Percentiles rank a stretch among this genome's conserved stretches.
Conservation (phyloP, 2,888 invertebrate genomes). For the Acleris emargana region DNA sequence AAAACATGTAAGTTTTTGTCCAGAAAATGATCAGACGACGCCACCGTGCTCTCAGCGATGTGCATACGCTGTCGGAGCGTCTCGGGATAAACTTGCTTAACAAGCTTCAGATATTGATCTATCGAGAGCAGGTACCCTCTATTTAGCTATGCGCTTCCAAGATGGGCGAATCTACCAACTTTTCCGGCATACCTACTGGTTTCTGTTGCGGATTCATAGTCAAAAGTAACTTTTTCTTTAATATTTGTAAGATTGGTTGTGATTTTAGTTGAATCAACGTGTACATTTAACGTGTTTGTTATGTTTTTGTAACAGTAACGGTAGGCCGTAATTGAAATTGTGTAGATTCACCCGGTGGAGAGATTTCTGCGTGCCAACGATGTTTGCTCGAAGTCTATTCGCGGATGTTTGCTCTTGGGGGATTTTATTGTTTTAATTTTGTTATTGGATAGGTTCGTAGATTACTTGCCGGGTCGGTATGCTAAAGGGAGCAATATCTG, state of each 20-base stretch:
- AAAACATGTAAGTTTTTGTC: slow-evolving; percentile 26
- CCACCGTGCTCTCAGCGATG: slow-evolving; percentile 54
- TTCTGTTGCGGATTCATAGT: background rate
- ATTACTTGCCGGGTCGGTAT: background rate
- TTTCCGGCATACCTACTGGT: background rate
- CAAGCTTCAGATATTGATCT: slow-evolving; percentile 74
- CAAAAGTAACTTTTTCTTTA: background rate
- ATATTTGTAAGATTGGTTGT: too few relatives aligned
- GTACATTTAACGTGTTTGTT: too few relatives aligned
- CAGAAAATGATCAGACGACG: background rate
- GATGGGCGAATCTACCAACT: slow-evolving; percentile 22
- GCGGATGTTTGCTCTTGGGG: slow-evolving; percentile 20
- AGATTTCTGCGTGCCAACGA: slow-evolving; percentile 9
- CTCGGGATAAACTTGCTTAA: slow-evolving; percentile 74
- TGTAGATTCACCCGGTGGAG: slow-evolving; percentile 19
- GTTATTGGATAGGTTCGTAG: slow-evolving; percentile 15
- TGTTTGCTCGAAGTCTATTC: slow-evolving; percentile 31
- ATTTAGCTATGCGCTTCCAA: slow-evolving; percentile 40
- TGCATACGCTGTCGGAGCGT: slow-evolving; percentile 66
- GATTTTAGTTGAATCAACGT: too few relatives aligned
- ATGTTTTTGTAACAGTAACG: background rate
- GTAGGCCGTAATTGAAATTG: background rate
- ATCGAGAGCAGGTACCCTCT: slow-evolving; percentile 62
- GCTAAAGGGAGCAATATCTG: slow-evolving; percentile 6
- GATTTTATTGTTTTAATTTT: slow-evolving; percentile 36